Evolutionary conservation across 1,140 invertebrate genomes (phyloP), one percentile per base, ranked within the genome.

Genomic region (Drosophila burlai): DNA sequence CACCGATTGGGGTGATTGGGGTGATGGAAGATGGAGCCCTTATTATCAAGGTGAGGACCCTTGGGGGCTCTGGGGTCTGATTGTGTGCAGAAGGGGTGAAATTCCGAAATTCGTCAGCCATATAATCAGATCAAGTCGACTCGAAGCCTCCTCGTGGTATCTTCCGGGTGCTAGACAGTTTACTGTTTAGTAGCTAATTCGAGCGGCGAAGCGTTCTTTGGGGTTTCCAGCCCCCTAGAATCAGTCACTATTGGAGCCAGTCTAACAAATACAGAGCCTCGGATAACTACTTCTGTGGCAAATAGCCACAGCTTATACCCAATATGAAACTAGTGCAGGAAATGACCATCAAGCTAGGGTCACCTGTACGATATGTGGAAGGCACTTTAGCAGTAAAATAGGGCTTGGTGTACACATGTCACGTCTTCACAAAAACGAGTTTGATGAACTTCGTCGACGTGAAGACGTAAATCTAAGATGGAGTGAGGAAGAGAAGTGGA

Each of bases 401-500:
- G 46, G 46, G 46, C 46, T 49, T 8, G 46, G 13, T 26, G 43
- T 46, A 2, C 18, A 46, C 43, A 49, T 26, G 21, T 47, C 24
- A 47, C 46, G 21, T 26, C 43, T 45, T 45, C 18, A 46, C 45
- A 46, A 47, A 47, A 47, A 24, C 21, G 21, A 47, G 45, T 46
- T 47, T 24, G 45, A 47, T 26, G 21, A 8, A 26, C 45, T 47
- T 47, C 21, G 45, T 47, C 21, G 10, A 11, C 45, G 45, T 46
- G 45, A 46, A 47, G 45, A n/a, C 47, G 26, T 54, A 18, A 54
- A 50, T n/a, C 49, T 54, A 21, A 72, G 54, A 46, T 50, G 67
- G 52, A 42, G 34, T 46, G 67, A 71, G 11, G 60, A 71, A 71
- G 66, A 69, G 24, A n/a, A 50, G 24, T 42, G n/a, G 13, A 57